Percentiles rank a stretch among this genome's conserved stretches.
Evolutionary conservation across 2,888 invertebrate species (phyloP).

Genomic region (Bombylius major): DNA sequence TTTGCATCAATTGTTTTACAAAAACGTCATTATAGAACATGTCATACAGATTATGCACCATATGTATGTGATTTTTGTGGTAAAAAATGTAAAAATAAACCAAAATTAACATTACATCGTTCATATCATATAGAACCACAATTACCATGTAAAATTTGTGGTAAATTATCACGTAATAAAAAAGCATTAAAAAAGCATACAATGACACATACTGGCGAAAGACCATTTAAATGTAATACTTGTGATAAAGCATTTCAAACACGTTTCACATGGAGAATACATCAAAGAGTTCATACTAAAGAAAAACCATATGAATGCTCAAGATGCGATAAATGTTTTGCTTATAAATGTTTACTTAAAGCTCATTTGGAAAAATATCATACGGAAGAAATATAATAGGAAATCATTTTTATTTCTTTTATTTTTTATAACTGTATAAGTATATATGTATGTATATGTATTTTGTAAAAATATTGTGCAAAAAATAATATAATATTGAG

Average conservation of each 20-base stretch:
- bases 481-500: no score
- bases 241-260: constrained; percentile 5
- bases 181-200: not conserved
- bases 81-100: not conserved
- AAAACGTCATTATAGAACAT: not conserved
- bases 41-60: not conserved
- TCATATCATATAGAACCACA: constrained; percentile 1
- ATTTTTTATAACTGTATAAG: no score
- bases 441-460: no score
- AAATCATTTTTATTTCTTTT: no score
- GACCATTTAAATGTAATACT: not conserved
- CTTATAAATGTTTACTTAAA: constrained; percentile 1
- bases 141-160: constrained; percentile 1
- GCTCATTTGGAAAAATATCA: not conserved
- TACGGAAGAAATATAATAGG: not conserved
- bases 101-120: not conserved
- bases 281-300: constrained; percentile 5
- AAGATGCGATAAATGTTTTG: not conserved
- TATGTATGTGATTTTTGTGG: not conserved
- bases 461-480: no score
- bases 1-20: not conserved
- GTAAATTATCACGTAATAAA: not conserved
- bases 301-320: constrained; percentile 1
- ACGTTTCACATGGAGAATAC: not conserved
- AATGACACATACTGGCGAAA: constrained; percentile 3